Conservation (phyloP, 2,888 invertebrate species). For the Sphaerophoria rueppellii region DNA sequence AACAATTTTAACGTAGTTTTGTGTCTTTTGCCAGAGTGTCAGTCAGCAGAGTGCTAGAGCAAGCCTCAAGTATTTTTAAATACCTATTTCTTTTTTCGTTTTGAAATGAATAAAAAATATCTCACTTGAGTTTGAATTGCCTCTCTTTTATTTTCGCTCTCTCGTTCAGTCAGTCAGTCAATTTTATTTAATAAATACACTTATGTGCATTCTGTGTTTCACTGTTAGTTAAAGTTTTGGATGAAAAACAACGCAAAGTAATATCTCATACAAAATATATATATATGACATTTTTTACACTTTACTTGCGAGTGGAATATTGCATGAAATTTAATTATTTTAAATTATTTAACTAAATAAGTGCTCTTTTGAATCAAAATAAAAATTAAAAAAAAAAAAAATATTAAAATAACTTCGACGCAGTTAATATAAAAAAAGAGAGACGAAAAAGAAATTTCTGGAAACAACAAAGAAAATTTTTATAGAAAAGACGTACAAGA, state of each 20-base stretch:
- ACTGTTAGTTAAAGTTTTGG: slow-evolving; percentile 78
- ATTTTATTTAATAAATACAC: slow-evolving; percentile 75
- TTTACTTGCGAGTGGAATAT: not conserved
- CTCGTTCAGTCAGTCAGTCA: slow-evolving; percentile 20
- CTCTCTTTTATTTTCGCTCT: not conserved
- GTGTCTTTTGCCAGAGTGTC: not conserved
- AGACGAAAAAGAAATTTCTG: slow-evolving; percentile 40
- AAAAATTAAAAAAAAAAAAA: not conserved
- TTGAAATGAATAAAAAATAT: not conserved
- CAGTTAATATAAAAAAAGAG: not conserved
- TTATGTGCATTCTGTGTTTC: slow-evolving; percentile 74
- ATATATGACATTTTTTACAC: slow-evolving; percentile 1
- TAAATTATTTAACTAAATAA: not conserved
- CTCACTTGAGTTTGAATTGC: slow-evolving; percentile 10
- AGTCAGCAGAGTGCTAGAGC: not conserved
- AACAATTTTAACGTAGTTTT: not conserved
- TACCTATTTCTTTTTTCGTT: not conserved
- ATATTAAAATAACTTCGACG: not conserved
- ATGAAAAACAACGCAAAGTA: slow-evolving; percentile 67
- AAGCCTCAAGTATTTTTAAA: slow-evolving; percentile 27
- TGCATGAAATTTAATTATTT: not conserved
- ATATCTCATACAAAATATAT: not conserved
- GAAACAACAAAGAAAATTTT: slow-evolving; percentile 28
- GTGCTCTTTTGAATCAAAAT: slow-evolving; percentile 10
- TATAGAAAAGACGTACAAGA: slow-evolving; percentile 29